Evolutionary conservation across 2,113 vertebrate species (phyloP).

Genomic region (Tachysurus fulvidraco): DNA sequence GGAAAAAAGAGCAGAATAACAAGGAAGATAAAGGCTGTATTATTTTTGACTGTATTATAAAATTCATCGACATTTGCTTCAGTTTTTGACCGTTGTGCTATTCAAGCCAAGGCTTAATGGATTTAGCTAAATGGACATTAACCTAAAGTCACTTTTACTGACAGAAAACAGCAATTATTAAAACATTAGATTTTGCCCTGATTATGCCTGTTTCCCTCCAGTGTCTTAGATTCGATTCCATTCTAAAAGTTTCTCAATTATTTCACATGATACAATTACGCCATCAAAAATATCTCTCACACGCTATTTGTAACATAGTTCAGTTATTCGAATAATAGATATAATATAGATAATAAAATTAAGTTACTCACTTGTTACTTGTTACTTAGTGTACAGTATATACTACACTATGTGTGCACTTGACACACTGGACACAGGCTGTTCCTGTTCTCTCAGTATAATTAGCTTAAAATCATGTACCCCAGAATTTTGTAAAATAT

Average conservation of each 20-base stretch:
- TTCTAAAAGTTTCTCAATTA: neutral
- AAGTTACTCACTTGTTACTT: neutral
- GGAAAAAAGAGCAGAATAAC: neutral
- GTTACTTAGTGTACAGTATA: neutral
- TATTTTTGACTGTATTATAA: neutral
- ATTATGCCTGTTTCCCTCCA: neutral
- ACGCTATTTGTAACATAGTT: neutral
- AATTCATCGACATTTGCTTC: neutral
- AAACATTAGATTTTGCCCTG: neutral
- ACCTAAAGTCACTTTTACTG: neutral
- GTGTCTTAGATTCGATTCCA: neutral
- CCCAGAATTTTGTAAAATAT: constrained; percentile 1
- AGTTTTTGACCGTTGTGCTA: neutral
- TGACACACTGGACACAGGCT: neutral
- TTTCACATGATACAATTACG: neutral
- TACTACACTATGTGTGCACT: neutral
- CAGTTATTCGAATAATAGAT: neutral
- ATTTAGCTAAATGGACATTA: neutral
- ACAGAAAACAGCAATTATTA: neutral
- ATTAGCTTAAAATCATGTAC: neutral
- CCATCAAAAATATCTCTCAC: neutral
- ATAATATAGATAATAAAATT: neutral
- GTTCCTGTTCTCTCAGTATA: neutral
- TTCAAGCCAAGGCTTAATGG: neutral
- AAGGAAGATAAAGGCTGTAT: neutral